Evolutionary conservation across 2,797 vertebrate species (phyloP).

Genomic region (Acomys russatus): DNA sequence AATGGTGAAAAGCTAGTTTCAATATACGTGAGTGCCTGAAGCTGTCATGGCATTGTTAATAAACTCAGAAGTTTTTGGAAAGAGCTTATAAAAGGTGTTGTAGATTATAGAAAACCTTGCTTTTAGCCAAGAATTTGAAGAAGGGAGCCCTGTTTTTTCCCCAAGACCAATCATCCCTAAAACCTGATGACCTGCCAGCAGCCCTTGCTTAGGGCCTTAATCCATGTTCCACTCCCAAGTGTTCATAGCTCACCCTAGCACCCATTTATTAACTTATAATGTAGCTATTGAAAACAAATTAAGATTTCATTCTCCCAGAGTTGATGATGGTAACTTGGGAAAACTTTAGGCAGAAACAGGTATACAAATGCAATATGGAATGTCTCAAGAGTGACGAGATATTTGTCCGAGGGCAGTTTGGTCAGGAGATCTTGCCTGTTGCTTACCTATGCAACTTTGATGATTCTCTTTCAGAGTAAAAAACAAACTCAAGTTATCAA

Average conservation of each 20-base stretch:
- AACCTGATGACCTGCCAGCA: neutral
- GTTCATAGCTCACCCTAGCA: neutral
- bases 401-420: neutral
- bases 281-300: neutral
- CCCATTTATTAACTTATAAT: neutral
- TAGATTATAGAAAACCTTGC: neutral
- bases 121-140: neutral
- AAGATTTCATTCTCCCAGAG: neutral
- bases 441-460: neutral
- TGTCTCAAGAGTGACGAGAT: neutral
- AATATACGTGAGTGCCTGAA: slow-evolving; percentile 19
- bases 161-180: neutral
- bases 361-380: slow-evolving; percentile 18
- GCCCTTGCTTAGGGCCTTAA: neutral
- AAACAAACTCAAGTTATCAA: neutral
- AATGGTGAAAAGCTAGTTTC: neutral
- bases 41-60: neutral
- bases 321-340: neutral
- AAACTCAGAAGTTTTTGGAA: slow-evolving; percentile 11
- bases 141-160: neutral
- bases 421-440: neutral
- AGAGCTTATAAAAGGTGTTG: neutral
- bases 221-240: neutral
- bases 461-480: slow-evolving; percentile 4
- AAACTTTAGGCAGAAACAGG: slow-evolving; percentile 29